Evolutionary conservation across 2,113 vertebrate genomes (phyloP), one percentile per base, ranked within the genome.

Genomic region (Pituophis catenifer): DNA sequence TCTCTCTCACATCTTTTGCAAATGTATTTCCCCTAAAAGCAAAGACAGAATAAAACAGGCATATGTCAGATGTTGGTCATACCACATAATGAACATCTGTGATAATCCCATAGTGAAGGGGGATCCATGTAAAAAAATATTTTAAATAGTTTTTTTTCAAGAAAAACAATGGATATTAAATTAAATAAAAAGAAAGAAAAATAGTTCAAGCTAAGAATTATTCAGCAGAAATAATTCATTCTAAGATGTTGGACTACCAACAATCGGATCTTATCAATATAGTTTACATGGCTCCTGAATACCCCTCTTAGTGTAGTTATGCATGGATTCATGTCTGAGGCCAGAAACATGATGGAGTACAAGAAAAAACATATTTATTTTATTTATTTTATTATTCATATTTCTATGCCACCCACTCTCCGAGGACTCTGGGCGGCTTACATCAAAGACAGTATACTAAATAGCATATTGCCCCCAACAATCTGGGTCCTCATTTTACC

Each of bases 61-160:
- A 19, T 21, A 0, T 5, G 33, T 21, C 65, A 29, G 17, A 92
- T 85, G 21, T 26, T 89, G 13, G 1, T 55, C 24, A 1, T 86
- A 88, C n/a, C 33, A 57, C 13, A 53, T 86, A 44, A 48, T 57
- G 24, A 15, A 57, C 3, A 0, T 12, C 15, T 21, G 2, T 62
- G 52, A 0, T 0, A 26, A 70, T 29, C 8, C 38, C 50, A 29
- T 0, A 1, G 8, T 21, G 62, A 50, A 59, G 86, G 53, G 75
- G 24, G 93, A 23, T 9, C 19, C 23, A 65, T 59, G 21, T 65
- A 52, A 52, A 90, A 88, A 89, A 44, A 89, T 12, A 88, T 26
- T 87, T 87, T 62, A 33, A 70, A 70, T 17, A 29, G 59, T 0
- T 17, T 81, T 9, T 48, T 44, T 81, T 81, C 9, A 88, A 86